phyloP scores from a whole-genome alignment of 1,140 invertebrate genomes.

The Thaumetopoea pityocampa region DNA sequence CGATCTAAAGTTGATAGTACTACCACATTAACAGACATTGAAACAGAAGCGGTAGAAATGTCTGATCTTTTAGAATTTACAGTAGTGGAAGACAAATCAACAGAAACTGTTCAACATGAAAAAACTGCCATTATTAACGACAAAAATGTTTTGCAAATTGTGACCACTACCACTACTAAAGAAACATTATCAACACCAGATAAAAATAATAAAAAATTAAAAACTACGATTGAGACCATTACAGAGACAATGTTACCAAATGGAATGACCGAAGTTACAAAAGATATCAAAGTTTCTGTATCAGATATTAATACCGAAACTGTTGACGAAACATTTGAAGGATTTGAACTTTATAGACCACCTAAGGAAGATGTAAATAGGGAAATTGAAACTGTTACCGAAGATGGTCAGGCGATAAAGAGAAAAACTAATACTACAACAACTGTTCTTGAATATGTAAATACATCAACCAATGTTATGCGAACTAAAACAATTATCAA shows the following conservation, averaged over 20 bases:
- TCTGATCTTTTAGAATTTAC: slow-evolving; percentile 48
- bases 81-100: slow-evolving; percentile 47
- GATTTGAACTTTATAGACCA: slow-evolving; percentile 41
- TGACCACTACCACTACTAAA: slow-evolving; percentile 61
- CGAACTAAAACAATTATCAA: slow-evolving; percentile 57
- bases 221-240: slow-evolving; percentile 62
- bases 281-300: slow-evolving; percentile 62
- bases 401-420: slow-evolving; percentile 45
- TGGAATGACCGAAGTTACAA: slow-evolving; percentile 63
- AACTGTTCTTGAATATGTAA: slow-evolving; percentile 43
- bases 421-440: slow-evolving; percentile 57
- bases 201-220: slow-evolving; percentile 57
- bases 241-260: slow-evolving; percentile 59
- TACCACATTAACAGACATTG: slow-evolving; percentile 47
- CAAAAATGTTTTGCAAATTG: slow-evolving; percentile 54
- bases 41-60: slow-evolving; percentile 35
- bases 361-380: slow-evolving; percentile 42
- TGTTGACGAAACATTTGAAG: slow-evolving; percentile 45
- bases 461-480: slow-evolving; percentile 38
- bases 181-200: slow-evolving; percentile 53
- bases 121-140: slow-evolving; percentile 48
- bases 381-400: slow-evolving; percentile 39
- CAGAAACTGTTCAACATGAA: slow-evolving; percentile 48
- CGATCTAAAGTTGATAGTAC: slow-evolving; percentile 53
- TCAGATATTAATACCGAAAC: slow-evolving; percentile 42